phyloP scores from a whole-genome alignment of 2,888 invertebrate genomes.

The Lasioglossum figueresi region DNA sequence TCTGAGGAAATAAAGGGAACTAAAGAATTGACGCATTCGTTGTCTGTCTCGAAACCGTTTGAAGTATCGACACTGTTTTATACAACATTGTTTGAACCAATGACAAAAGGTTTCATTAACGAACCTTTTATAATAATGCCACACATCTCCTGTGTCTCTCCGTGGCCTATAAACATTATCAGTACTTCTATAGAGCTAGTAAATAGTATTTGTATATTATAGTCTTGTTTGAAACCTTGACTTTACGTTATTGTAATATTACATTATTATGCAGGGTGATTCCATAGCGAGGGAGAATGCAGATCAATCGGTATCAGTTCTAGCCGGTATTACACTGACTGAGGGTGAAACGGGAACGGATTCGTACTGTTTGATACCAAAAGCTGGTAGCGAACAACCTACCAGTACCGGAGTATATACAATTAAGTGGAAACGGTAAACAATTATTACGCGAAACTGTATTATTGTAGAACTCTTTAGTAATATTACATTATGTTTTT shows the following conservation, averaged over 20 bases:
- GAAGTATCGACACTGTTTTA: slow-evolving; percentile 88
- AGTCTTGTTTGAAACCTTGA: slow-evolving; percentile 2
- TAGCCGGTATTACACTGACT: slow-evolving; percentile 82
- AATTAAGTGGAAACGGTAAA: slow-evolving; percentile 86
- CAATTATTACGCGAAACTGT: neutral
- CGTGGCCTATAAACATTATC: slow-evolving; percentile 89
- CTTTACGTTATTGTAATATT: neutral
- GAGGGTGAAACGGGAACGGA: slow-evolving; percentile 85
- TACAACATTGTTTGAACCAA: slow-evolving; percentile 87
- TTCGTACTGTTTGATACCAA: slow-evolving; percentile 84
- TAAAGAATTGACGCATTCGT: slow-evolving; percentile 87
- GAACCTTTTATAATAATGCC: slow-evolving; percentile 90
- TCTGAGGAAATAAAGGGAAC: slow-evolving; percentile 81
- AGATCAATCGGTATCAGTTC: slow-evolving; percentile 70
- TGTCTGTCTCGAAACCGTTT: slow-evolving; percentile 89
- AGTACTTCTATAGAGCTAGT: slow-evolving; percentile 88
- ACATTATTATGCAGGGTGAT: slow-evolving; percentile 72
- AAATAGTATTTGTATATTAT: slow-evolving; percentile 58
- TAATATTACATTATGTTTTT: slow-evolving; percentile 23
- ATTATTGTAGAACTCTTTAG: neutral
- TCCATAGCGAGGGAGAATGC: slow-evolving; percentile 74
- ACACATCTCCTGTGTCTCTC: slow-evolving; percentile 88
- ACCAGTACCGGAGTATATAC: slow-evolving; percentile 85
- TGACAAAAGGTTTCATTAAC: slow-evolving; percentile 88
- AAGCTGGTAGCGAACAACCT: slow-evolving; percentile 83